Evolutionary conservation across 2,797 vertebrate genomes (phyloP), one percentile per base, ranked within the genome.

Genomic region (Basileuterus tristriatus): DNA sequence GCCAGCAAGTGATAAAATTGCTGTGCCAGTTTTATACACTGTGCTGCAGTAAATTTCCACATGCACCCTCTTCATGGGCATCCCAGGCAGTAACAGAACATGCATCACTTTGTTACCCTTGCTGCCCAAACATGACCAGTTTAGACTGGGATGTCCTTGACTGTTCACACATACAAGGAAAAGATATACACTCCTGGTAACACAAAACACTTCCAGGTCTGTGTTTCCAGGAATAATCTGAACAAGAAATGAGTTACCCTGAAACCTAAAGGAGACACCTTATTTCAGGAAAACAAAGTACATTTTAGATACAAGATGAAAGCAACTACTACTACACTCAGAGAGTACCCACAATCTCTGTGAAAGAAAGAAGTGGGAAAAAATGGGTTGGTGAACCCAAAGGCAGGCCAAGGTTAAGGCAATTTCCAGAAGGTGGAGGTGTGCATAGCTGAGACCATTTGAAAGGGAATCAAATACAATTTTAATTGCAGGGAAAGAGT

Each of bases 271-370:
- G 37, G 3, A 79, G 77, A 67, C 3, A n/a, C 21, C 24, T 90
- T 78, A 67, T 71, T 83, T 67, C 37, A 85, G 34, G 24, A 60
- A 83, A 93, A 90, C 7, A 0, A 91, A 44, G 23, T 12, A 11
- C 8, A 18, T 75, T 86, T 88, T 64, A 62, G 15, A 65, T 46
- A 81, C 3, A 46, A 86, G n/a, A 29, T 4, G 39, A 92, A 94
- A 83, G 27, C 43, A 72, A 32, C n/a, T 52, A 20, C 34, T 64
- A 15, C 20, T 26, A 55, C 12, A 12, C 59, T 84, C 14, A 10
- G 27, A 71, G 37, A 49, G 15, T 26, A 52, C 7, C 13, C 37
- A 44, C 0, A 2, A 2, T 63, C 21, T 70, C 44, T 0, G 0
- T 29, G 18, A 22, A 86, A 18, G n/a, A 84, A 83, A 71, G 27